Percentiles rank a stretch among this genome's conserved stretches.
Evolutionary conservation across 2,797 vertebrate genomes (phyloP).

Genomic region (Botia almorhae): DNA sequence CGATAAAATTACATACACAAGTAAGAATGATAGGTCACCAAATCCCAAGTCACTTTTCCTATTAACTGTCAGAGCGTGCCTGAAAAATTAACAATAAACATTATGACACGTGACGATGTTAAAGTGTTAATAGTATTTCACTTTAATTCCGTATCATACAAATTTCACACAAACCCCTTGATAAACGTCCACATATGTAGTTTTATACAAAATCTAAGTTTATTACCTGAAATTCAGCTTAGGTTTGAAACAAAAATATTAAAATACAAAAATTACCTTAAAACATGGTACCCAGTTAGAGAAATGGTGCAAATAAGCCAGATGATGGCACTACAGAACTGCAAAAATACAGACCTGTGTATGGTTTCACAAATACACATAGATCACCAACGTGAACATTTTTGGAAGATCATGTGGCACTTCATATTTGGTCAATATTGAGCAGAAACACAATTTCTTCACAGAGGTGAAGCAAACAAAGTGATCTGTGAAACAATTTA

Average conservation of each 20-base stretch:
- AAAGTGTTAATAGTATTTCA: background rate
- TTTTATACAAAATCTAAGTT: slow-evolving; percentile 17
- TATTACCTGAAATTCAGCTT: slow-evolving; percentile 26
- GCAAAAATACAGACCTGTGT: background rate
- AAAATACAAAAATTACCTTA: slow-evolving; percentile 1
- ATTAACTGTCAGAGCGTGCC: slow-evolving; percentile 8
- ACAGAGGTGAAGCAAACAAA: slow-evolving; percentile 1
- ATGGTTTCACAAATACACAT: background rate
- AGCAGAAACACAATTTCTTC: slow-evolving; percentile 2
- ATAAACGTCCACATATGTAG: background rate
- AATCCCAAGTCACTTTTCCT: slow-evolving; percentile 20
- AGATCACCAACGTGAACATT: background rate
- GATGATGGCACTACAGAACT: slow-evolving; percentile 14
- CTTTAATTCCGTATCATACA: slow-evolving; percentile 23
- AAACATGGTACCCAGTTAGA: slow-evolving; percentile 16
- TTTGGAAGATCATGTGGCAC: slow-evolving; percentile 41
- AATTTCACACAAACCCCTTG: background rate
- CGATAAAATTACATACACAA: slow-evolving; percentile 5
- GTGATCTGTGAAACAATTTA: background rate
- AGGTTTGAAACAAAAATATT: background rate
- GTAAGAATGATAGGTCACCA: slow-evolving; percentile 28
- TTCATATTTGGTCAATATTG: slow-evolving; percentile 43
- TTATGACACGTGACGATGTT: background rate
- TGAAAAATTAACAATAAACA: background rate
- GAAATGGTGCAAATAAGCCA: slow-evolving; percentile 18